Evolutionary conservation across 2,797 vertebrate genomes (phyloP).

Genomic region (Cossypha caffra): DNA sequence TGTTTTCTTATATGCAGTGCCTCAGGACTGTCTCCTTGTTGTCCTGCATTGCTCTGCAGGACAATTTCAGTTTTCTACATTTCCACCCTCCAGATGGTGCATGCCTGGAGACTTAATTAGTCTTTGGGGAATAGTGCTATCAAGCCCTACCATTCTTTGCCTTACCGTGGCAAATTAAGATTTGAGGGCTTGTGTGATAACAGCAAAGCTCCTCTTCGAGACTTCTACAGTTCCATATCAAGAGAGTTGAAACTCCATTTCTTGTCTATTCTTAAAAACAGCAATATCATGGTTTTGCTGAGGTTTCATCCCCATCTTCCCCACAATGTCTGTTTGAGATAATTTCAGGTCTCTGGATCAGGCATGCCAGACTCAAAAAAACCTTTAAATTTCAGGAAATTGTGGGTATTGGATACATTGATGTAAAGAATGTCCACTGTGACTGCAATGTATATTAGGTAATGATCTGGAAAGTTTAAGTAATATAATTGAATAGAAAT

Average conservation of each 20-base stretch:
- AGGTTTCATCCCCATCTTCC: background rate
- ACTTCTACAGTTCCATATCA: background rate
- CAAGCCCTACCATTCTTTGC: background rate
- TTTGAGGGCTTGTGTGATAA: background rate
- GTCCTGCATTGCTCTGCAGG: background rate
- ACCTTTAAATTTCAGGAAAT: background rate
- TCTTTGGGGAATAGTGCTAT: background rate
- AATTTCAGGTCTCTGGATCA: background rate
- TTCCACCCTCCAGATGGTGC: background rate
- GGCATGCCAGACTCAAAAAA: background rate
- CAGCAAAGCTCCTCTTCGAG: background rate
- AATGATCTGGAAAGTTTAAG: background rate
- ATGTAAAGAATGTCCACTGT: background rate
- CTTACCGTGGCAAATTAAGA: background rate
- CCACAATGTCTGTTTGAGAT: background rate
- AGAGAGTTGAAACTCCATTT: background rate
- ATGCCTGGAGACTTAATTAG: background rate
- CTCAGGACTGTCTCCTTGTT: background rate
- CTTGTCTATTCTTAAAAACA: background rate
- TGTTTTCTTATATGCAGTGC: background rate
- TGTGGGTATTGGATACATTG: background rate
- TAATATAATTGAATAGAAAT: background rate
- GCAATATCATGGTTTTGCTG: background rate
- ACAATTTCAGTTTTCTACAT: background rate
- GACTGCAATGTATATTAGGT: background rate